These are phyloP conservation scores for Ophioderma brevispina DNA, from an alignment of 35 echinoderm and acorn worm species.

Conservation along the genomic window DNA sequence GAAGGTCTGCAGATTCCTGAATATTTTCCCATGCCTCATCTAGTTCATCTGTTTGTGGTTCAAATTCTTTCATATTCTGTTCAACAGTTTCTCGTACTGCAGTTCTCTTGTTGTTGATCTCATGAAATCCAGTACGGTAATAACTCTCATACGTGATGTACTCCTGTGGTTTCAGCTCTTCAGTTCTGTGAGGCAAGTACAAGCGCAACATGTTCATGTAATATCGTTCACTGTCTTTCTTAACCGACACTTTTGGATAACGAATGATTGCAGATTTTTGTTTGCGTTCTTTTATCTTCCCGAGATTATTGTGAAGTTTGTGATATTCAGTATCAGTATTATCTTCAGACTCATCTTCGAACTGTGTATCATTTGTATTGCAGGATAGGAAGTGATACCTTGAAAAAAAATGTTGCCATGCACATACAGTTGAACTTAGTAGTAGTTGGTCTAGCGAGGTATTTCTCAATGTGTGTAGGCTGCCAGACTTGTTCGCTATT, in stretches of 20 bases:
- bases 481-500: too few relatives aligned
- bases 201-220: conserved; percentile 40
- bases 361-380: not conserved
- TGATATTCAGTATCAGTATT: not conserved
- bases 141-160: conserved; percentile 24
- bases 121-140: not conserved
- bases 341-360: not conserved
- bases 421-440: conserved; percentile 43
- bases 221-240: conserved; percentile 28
- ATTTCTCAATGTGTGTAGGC: conserved; percentile 42
- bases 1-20: not conserved
- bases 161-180: conserved; percentile 36
- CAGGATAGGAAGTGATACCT: conserved; percentile 17
- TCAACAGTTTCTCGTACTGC: conserved; percentile 8
- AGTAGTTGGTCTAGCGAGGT: conserved; percentile 36
- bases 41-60: not conserved
- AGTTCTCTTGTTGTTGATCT: conserved; percentile 22
- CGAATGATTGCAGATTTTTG: conserved; percentile 31
- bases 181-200: conserved; percentile 34
- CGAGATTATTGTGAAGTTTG: conserved; percentile 36
- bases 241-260: conserved; percentile 28
- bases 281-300: conserved; percentile 48
- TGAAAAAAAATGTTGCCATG: conserved; percentile 44
- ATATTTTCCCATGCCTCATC: not conserved
- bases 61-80: not conserved